Evolutionary conservation across 2,797 vertebrate species (phyloP), one percentile per base, ranked within the genome.

Genomic region (Eurystomus glaucurus): DNA sequence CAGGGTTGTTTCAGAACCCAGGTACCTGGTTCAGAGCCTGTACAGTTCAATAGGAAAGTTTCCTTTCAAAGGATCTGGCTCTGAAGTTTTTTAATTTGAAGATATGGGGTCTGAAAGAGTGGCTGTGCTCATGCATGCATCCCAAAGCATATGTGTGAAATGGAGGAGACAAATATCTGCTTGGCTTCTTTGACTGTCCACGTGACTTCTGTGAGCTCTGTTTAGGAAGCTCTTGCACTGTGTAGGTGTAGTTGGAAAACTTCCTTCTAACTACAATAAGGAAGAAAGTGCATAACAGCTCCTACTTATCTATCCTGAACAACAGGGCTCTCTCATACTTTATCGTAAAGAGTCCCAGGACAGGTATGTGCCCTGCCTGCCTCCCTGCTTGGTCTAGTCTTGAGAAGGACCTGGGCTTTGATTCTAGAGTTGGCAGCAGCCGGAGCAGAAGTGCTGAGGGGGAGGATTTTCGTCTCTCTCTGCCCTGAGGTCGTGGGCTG

Each of bases 21-120:
- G 35, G 7, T 26, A 64, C 65, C 51, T 71, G 52, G 6, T 29
- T 57, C 72, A 57, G 25, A 62, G 35, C 54, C 60, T 95, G 51
- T 39, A 21, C 43, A n/a, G 26, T 52, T 91, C 52, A 75, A 14
- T 11, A 33, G n/a, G 61, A 71, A 60, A 55, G 33, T 48, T 72
- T 84, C 39, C 45, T 69, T 43, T 68, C 23, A 41, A 54, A 51
- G 54, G 17, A 52, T 45, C 46, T 68, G 54, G 9, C 41, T 52
- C 35, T 45, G 33, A 37, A 43, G 20, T 2, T 66, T 90, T 90
- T 74, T 54, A 5, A 29, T 66, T 64, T 70, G 8, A 18, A n/a
- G 25, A 23, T 43, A 68, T 0, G 1, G 12, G 11, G 20, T 69
- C 64, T 76, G 88, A 64, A 78, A 55, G 0, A 0, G 25, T 41